These are phyloP conservation scores for Nymphalis urticae DNA, from an alignment of 2,888 invertebrate genomes.

Conservation along the genomic window DNA sequence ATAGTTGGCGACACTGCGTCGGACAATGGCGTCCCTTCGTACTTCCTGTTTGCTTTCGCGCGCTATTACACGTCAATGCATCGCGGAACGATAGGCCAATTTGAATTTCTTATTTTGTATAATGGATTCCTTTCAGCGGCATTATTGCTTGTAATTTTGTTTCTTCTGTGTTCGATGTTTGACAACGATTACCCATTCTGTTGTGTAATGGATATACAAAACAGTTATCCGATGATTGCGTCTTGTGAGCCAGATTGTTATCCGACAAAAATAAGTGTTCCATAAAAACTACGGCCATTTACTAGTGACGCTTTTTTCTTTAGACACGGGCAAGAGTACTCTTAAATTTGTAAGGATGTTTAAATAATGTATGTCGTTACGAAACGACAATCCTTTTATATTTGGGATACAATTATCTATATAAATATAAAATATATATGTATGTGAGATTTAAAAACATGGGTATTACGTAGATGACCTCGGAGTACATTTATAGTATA, in stretches of 20 bases:
- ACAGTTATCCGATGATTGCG: slow-evolving; percentile 26
- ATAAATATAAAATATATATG: too few relatives aligned
- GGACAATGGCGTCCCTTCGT: slow-evolving; percentile 72
- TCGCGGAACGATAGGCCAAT: slow-evolving; percentile 72
- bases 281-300: background rate
- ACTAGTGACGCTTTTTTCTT: too few relatives aligned
- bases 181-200: slow-evolving; percentile 39
- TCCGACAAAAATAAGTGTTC: slow-evolving; percentile 7
- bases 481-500: too few relatives aligned
- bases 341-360: too few relatives aligned
- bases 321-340: too few relatives aligned
- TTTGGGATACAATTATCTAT: too few relatives aligned
- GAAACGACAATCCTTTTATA: too few relatives aligned
- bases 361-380: too few relatives aligned
- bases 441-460: too few relatives aligned
- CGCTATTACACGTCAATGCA: slow-evolving; percentile 80
- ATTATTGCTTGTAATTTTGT: slow-evolving; percentile 67
- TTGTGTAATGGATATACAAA: slow-evolving; percentile 36
- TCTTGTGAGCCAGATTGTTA: background rate
- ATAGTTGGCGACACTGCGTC: slow-evolving; percentile 78
- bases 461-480: too few relatives aligned
- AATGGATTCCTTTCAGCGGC: slow-evolving; percentile 67
- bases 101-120: slow-evolving; percentile 66
- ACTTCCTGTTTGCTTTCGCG: slow-evolving; percentile 81
- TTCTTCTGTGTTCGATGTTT: slow-evolving; percentile 47